These are phyloP conservation scores for Meganola albula DNA, from an alignment of 2,888 invertebrate species.

Conservation along the genomic window DNA sequence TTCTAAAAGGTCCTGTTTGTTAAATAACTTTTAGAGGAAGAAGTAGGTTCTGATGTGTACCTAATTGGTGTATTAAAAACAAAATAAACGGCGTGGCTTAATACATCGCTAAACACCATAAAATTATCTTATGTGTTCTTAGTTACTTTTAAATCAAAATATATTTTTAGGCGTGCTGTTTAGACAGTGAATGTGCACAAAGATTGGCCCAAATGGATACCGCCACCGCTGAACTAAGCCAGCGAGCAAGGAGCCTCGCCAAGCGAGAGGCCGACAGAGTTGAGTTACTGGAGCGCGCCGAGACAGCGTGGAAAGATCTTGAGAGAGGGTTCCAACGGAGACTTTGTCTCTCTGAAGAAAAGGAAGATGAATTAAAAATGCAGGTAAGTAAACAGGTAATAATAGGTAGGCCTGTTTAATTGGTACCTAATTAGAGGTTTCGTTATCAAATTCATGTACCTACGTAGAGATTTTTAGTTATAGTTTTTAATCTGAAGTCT, in stretches of 20 bases:
- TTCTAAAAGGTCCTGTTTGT: no score
- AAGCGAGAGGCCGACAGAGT: slow-evolving; percentile 53
- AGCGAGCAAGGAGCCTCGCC: slow-evolving; percentile 45
- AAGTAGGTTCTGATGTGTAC: no score
- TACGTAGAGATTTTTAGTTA: no score
- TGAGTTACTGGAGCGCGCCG: slow-evolving; percentile 57
- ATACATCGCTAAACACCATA: no score
- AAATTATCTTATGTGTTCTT: no score
- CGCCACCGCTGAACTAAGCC: slow-evolving; percentile 39
- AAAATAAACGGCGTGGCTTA: no score
- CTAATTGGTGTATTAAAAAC: no score
- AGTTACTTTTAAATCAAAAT: no score
- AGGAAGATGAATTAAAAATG: slow-evolving; percentile 47
- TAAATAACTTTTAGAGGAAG: no score
- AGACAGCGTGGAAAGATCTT: slow-evolving; percentile 60
- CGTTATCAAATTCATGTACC: not conserved
- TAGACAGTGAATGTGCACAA: slow-evolving; percentile 41
- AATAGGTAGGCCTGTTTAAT: no score
- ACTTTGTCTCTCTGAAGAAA: slow-evolving; percentile 43
- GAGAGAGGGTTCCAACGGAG: slow-evolving; percentile 56
- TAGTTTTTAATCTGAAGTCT: no score
- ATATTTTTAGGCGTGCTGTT: slow-evolving; percentile 49
- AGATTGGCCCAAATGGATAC: slow-evolving; percentile 41
- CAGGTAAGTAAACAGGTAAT: slow-evolving; percentile 47
- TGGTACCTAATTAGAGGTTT: no score